These are phyloP conservation scores for Copsychus sechellarum DNA, from an alignment of 2,113 vertebrate species.

Conservation along the genomic window DNA sequence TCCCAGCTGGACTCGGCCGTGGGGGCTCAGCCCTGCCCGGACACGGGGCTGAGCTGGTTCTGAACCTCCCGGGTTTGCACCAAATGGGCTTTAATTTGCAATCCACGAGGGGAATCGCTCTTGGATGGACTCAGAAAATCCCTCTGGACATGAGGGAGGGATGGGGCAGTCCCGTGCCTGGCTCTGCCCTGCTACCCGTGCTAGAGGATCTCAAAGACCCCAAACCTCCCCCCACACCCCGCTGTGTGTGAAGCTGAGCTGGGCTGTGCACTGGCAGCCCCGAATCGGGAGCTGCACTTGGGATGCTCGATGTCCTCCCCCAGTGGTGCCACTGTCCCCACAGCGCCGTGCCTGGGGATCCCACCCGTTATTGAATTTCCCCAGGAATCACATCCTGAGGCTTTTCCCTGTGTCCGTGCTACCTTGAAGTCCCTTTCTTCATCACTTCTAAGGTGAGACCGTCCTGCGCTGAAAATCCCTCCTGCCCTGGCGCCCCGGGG, in stretches of 20 bases:
- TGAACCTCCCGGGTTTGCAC: neutral
- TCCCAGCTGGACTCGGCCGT: neutral
- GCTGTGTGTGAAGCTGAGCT: rapidly evolving
- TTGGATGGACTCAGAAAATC: neutral
- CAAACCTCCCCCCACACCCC: neutral
- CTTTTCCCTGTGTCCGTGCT: neutral
- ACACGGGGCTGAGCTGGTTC: neutral
- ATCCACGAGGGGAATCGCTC: neutral
- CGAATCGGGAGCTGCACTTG: rapidly evolving
- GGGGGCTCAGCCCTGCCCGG: neutral
- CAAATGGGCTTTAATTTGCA: neutral
- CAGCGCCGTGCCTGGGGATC: neutral
- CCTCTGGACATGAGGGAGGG: neutral
- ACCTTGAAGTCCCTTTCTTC: neutral
- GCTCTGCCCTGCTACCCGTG: neutral
- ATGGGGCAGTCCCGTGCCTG: rapidly evolving
- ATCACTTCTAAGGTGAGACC: rapidly evolving
- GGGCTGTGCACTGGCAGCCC: rapidly evolving
- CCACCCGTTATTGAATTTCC: neutral
- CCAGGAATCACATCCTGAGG: neutral
- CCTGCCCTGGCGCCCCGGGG: neutral
- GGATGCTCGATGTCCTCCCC: rapidly evolving
- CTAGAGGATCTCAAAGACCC: rapidly evolving
- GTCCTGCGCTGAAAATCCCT: neutral
- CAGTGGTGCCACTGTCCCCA: rapidly evolving